phyloP scores from a whole-genome alignment of 2,888 invertebrate species.

The Agonopterix alstromeriana region DNA sequence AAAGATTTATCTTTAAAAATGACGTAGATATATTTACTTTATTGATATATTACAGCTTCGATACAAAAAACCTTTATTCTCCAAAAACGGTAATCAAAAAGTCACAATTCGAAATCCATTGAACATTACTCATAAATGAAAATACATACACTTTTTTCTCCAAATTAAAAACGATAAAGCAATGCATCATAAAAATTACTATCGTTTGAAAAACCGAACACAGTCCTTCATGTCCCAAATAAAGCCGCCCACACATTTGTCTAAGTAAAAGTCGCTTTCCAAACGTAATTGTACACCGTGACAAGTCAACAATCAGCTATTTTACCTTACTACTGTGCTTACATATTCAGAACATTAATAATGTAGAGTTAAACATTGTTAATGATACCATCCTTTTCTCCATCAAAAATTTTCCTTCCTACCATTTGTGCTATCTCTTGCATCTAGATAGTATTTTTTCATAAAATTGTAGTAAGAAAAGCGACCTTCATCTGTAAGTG shows the following conservation, averaged over 20 bases:
- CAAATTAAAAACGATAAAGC: constrained; percentile 32
- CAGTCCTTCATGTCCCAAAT: constrained; percentile 45
- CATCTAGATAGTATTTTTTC: too few relatives aligned
- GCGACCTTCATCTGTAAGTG: too few relatives aligned
- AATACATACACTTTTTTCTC: constrained; percentile 8
- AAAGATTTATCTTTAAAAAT: too few relatives aligned
- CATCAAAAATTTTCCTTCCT: too few relatives aligned
- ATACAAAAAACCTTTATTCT: not conserved
- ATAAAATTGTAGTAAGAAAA: too few relatives aligned
- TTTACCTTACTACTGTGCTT: constrained; percentile 11
- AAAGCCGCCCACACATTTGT: constrained; percentile 52
- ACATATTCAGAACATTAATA: constrained; percentile 5
- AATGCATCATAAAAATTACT: constrained; percentile 50
- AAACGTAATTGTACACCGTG: constrained; percentile 49
- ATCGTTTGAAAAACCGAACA: constrained; percentile 34
- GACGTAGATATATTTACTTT: too few relatives aligned
- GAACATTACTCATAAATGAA: constrained; percentile 11
- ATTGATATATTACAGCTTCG: too few relatives aligned
- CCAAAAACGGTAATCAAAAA: not conserved
- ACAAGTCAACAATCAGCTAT: constrained; percentile 44
- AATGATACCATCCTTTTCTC: too few relatives aligned
- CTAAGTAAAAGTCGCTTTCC: constrained; percentile 59
- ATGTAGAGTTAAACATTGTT: not conserved
- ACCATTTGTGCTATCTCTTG: too few relatives aligned
- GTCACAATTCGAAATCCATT: not conserved